A percentile compares a stretch with the other conserved stretches of the same genome.
Evolutionary conservation across 2,113 vertebrate genomes (phyloP).

Genomic region (Lasiurus borealis): DNA sequence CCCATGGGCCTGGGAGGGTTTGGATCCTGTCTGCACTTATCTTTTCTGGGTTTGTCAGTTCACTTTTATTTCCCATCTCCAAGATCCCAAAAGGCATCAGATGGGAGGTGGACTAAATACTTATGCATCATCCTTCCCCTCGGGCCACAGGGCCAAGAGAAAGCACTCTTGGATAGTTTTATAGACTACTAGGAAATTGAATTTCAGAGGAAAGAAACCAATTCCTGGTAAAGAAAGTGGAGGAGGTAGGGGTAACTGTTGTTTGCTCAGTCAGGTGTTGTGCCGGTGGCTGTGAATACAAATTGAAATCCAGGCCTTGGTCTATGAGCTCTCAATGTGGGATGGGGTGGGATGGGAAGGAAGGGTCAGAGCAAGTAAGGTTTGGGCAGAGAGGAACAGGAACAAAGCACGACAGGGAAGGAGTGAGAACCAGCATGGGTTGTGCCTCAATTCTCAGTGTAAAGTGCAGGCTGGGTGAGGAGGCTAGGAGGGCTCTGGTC

Average conservation of each 20-base stretch:
- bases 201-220: not conserved
- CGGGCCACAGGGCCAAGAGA: not conserved
- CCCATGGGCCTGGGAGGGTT: not conserved
- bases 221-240: not conserved
- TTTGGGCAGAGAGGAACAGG: not conserved
- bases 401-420: not conserved
- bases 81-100: not conserved
- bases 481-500: not conserved
- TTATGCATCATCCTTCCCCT: not conserved
- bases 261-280: not conserved
- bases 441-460: not conserved
- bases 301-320: not conserved
- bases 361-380: not conserved
- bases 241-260: not conserved
- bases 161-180: not conserved
- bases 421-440: not conserved
- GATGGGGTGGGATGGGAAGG: fast-evolving
- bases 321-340: not conserved
- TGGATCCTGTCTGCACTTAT: not conserved
- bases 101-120: not conserved
- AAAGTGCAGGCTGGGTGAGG: not conserved
- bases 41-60: not conserved
- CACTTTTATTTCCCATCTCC: not conserved
- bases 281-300: not conserved
- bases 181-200: not conserved